These are phyloP conservation scores for Panagrolaimus sp. DNA, from an alignment of 1,140 invertebrate species.

Conservation along the genomic window DNA sequence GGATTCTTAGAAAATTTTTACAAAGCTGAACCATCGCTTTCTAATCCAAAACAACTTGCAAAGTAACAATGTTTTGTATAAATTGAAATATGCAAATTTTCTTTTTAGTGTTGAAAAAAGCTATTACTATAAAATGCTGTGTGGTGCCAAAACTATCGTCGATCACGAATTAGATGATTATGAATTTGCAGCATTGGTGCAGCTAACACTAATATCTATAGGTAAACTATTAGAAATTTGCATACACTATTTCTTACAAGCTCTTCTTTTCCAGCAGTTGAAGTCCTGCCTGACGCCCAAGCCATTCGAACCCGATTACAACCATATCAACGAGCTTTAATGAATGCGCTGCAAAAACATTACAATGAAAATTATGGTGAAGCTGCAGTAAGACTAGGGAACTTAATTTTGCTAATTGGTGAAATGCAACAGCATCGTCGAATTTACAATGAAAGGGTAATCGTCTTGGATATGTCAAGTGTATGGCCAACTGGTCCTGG, in stretches of 20 bases:
- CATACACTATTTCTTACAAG: neutral
- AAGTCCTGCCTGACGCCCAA: neutral
- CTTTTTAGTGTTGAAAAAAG: neutral
- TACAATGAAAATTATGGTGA: conserved; percentile 11
- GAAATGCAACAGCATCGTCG: conserved; percentile 1
- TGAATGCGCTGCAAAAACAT: conserved; percentile 6
- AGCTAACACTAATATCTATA: neutral
- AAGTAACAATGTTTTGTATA: too few relatives aligned
- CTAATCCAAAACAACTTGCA: neutral
- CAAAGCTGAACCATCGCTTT: neutral
- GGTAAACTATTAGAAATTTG: neutral
- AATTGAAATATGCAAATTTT: too few relatives aligned
- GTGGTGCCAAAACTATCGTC: neutral
- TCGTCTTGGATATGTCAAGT: conserved; percentile 11
- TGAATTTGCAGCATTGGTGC: neutral
- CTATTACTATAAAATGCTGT: neutral
- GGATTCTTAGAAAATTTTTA: neutral
- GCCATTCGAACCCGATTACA: neutral
- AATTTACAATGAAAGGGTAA: conserved; percentile 11
- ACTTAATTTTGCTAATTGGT: conserved; percentile 1
- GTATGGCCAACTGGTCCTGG: conserved; percentile 4
- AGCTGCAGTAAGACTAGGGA: neutral
- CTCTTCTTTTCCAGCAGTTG: neutral
- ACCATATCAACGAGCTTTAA: neutral
- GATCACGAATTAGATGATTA: neutral